Evolutionary conservation across 2,888 invertebrate genomes (phyloP), one percentile per base, ranked within the genome.

Genomic region (Drosophila mulleri): DNA sequence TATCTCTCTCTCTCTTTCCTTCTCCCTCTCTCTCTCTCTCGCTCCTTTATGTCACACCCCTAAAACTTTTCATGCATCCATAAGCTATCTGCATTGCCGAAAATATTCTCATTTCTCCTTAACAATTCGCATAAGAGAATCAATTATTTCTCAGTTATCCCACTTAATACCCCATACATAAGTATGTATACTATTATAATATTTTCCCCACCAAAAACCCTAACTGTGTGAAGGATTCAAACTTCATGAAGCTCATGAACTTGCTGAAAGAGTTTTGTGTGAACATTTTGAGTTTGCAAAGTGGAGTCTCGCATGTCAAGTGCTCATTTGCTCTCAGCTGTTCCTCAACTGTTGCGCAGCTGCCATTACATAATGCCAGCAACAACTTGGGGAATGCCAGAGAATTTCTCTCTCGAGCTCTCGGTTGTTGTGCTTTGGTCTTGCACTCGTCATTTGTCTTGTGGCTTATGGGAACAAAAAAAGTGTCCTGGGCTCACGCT

Each of bases 221-320:
- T 68, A 53, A 61, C 26, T 44, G 39, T 12, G 32, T 26, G 37
- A n/a, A 18, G 54, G 56, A 67, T 56, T 53, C 23, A 16, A 29
- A 29, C n/a, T n/a, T 26, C 14, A 11, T 16, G 52, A 23, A 42
- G 47, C 48, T 61, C 54, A 29, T 54, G 61, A 44, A 35, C 62
- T 52, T 54, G 35, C 20, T 23, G 14, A 1, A 9, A n/a, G 54
- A n/a, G 39, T n/a, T 54, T 54, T 54, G 41, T 54, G 54, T 37
- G 52, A 50, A 58, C 59, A 39, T 67, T 35, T 41, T 59, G 54
- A 23, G 32, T 44, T 20, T 52, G 63, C 56, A 80, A 85, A 83
- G 71, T 73, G 79, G 65, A 66, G 63, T 42, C 67, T 83, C 64
- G 86, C 83, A 83, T 86, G 83, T 81, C 82, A 79, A 72, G 52